Evolutionary conservation across 1,140 invertebrate species (phyloP), one percentile per base, ranked within the genome.

Genomic region (Maniola jurtina): DNA sequence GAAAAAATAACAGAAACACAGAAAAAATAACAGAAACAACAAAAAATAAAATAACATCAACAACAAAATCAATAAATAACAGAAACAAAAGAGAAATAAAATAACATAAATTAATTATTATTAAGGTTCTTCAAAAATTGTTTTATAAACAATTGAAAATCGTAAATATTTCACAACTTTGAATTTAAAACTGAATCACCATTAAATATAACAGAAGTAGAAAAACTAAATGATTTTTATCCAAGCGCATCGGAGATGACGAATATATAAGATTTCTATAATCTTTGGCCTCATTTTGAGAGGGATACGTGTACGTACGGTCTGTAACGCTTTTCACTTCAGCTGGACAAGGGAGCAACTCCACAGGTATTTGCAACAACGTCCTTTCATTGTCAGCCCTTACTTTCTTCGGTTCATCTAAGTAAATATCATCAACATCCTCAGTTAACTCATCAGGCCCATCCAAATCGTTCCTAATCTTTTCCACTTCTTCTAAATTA

Each of bases 261-360:
- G 83, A 76, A 59, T 73, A 81, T 65, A 88, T 86, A 62, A 89
- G 73, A 77, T 91, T 90, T 75, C 89, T 91, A 64, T 88, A 91
- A 80, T 91, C 89, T 76, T 90, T 91, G 33, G 89, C 87, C 68
- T 91, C 89, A 48, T 90, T 90, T 68, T 91, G 89, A 42, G 87
- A 89, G 6, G 87, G 89, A 64, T 92, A 90, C 2, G 92, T 92
- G 47, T 92, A 88, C 11, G 93, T 93, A 72, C 92, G 85, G 67
- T 93, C 92, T 33, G 93, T 93, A 34, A 93, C 92, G 71, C 89
- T 92, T 73, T 92, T 93, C n/a, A 92, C 79, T 45, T 92, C 91
- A 64, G 94, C 92, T 38, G 94, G 94, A 79, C 95, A 95, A 0
- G 94, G 94, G 60, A 95, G 80, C 50, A 93, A 86, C 52, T 95